Evolutionary conservation across 2,797 vertebrate species (phyloP), one percentile per base, ranked within the genome.

Genomic region (Melanotaenia nigrans): DNA sequence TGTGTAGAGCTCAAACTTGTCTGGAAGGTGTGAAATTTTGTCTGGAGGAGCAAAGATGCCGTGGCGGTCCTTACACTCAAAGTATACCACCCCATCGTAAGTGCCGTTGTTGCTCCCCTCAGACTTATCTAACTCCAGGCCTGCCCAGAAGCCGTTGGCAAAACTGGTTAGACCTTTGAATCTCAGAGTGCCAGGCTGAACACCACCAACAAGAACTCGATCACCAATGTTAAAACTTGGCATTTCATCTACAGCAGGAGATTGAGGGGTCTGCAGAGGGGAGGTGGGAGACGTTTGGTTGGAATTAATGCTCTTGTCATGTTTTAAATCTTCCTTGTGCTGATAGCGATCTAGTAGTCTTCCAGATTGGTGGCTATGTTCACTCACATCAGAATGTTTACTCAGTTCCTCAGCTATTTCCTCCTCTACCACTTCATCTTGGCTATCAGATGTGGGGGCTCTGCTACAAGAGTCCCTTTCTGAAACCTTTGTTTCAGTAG

Each of bases 1-100:
- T 45, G 89, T 73, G 47, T 81, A 89, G 42, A 85, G 78, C 67
- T 93, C 89, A 62, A 90, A 91, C 79, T 88, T 94, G 79, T 94
- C 95, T 7, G 92, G 86, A 76, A 98, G 91, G 70, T 68, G 96
- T 78, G 95, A 94, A 78, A 99, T 95, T 91, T 97, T 97, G 79
- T 96, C 95, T 20, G 97, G 96, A 60, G 97, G 96, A 83, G 97
- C 97, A 85, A 99, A 99, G 92, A 99, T 97, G 45, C 98, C 97
- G 63, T 98, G 95, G 55, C 91, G 91, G 72, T 96, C 95, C 71
- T 90, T 90, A 82, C 97, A 99, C 22, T 94, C 82, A 71, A 99
- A 99, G 87, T 99, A 99, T 0, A 90, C 89, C 72, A 96, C 90
- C 1, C 93, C 96, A 78, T 96, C 94, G 0, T 97, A 98, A 6